Evolutionary conservation across 2,888 invertebrate genomes (phyloP).

Genomic region (Graphium colonna): DNA sequence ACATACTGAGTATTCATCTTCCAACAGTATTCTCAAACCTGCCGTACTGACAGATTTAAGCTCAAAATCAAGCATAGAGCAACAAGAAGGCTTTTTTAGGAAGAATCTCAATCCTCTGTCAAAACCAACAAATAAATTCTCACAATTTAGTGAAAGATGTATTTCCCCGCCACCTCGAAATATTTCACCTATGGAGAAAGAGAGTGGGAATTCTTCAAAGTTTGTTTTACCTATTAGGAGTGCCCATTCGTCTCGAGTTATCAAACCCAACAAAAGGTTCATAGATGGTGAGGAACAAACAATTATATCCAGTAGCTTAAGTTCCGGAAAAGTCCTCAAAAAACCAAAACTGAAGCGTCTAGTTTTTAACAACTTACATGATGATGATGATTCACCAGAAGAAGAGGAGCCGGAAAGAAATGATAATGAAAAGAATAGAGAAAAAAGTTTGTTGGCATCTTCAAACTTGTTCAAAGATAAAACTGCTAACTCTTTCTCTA

Average conservation of each 20-base stretch:
- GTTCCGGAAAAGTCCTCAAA: conserved; percentile 68
- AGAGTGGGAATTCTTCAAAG: conserved; percentile 64
- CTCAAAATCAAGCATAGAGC: conserved; percentile 76
- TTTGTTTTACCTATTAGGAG: conserved; percentile 90
- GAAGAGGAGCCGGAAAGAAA: conserved; percentile 55
- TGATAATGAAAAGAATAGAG: conserved; percentile 55
- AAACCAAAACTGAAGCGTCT: conserved; percentile 72
- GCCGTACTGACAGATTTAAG: conserved; percentile 82
- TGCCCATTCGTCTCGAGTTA: conserved; percentile 91
- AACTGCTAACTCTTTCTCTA: conserved; percentile 63
- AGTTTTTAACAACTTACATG: conserved; percentile 65
- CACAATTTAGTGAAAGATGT: conserved; percentile 69
- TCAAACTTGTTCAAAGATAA: conserved; percentile 70
- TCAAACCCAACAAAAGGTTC: conserved; percentile 93
- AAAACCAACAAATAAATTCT: conserved; percentile 70
- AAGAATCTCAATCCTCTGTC: conserved; percentile 72
- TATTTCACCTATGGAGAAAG: conserved; percentile 61
- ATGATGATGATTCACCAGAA: conserved; percentile 54
- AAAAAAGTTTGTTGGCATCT: conserved; percentile 49
- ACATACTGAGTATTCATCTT: conserved; percentile 77
- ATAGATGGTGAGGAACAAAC: conserved; percentile 83
- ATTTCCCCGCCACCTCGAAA: conserved; percentile 70
- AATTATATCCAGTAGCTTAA: conserved; percentile 43
- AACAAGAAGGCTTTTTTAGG: conserved; percentile 70
- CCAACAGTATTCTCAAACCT: conserved; percentile 81